Evolutionary conservation across 1,140 invertebrate species (phyloP).

Genomic region (Pseudoatta argentina): DNA sequence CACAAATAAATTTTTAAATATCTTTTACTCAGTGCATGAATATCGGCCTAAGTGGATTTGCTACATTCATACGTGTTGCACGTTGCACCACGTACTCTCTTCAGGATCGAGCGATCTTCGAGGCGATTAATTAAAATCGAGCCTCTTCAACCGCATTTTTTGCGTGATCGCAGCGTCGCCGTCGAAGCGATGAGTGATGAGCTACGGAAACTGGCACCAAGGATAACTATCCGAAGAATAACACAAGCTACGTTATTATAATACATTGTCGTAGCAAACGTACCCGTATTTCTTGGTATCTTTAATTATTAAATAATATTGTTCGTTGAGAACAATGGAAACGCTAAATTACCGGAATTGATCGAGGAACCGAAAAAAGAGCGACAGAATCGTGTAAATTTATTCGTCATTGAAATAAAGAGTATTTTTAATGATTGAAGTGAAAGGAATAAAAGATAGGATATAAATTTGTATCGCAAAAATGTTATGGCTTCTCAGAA

Average conservation of each 20-base stretch:
- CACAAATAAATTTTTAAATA: no score
- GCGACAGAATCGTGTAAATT: neutral
- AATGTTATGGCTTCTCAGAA: neutral
- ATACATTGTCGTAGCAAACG: neutral
- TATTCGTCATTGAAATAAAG: neutral
- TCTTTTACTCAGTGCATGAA: no score
- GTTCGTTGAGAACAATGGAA: neutral
- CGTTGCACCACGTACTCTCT: neutral
- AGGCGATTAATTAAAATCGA: slow-evolving; percentile 48
- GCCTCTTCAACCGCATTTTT: neutral
- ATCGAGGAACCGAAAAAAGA: no score
- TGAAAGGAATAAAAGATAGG: neutral
- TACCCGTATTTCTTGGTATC: no score
- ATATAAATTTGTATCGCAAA: slow-evolving; percentile 20
- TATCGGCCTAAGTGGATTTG: slow-evolving; percentile 51
- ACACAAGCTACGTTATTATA: neutral
- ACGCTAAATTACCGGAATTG: neutral
- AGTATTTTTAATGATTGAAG: neutral
- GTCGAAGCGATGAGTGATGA: neutral
- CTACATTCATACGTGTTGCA: slow-evolving; percentile 45
- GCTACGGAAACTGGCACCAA: neutral
- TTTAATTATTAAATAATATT: neutral
- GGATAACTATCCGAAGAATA: neutral
- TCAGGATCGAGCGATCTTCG: neutral
- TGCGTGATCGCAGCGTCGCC: neutral